Evolutionary conservation across 2,113 vertebrate genomes (phyloP), one percentile per base, ranked within the genome.

Genomic region (Sula dactylatra): DNA sequence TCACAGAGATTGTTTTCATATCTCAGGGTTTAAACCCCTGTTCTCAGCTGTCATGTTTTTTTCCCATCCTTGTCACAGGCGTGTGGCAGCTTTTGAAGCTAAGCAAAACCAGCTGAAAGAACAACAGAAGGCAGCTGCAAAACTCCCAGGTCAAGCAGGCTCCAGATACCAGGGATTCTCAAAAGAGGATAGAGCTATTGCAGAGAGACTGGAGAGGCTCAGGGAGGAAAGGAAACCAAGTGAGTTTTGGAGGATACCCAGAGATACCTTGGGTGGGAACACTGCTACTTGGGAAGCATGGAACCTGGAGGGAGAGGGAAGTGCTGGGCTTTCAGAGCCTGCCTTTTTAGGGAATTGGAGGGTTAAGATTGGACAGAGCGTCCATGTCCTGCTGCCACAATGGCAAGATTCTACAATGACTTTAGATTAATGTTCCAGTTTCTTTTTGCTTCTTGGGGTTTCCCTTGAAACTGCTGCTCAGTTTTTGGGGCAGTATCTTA

Each of bases 191-290:
- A 98, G 97, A 94, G 98, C 98, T 82, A 99, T 99, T 72, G 98
- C 98, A 89, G 98, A 99, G 92, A 98, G 99, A 95, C 98, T 99
- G 82, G 98, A 99, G 86, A 99, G 98, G 91, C 98, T 99, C 85
- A 99, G 98, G 87, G 98, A 99, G 61, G 99, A 99, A 96, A 98
- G 98, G 9, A 98, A 95, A 71, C 99, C 98, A 12, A 99, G 99
- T 99, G 96, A 98, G 98, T 97, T 65, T 79, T 52, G 80, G 16
- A 67, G 16, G 62, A 40, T 50, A 56, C 42, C 42, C 0, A 2
- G 44, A 31, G 54, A 29, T 56, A 64, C 21, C 10, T 72, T 56
- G 45, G 8, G 18, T 61, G 44, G 62, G 40, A 86, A 24, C 12
- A n/a, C 27, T 65, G 15, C 44, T 85, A 4, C 47, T 74, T 83